Base-by-base conservation (phyloP, 2,797 vertebrate genomes). In the Rhodeus uyekii region DNA sequence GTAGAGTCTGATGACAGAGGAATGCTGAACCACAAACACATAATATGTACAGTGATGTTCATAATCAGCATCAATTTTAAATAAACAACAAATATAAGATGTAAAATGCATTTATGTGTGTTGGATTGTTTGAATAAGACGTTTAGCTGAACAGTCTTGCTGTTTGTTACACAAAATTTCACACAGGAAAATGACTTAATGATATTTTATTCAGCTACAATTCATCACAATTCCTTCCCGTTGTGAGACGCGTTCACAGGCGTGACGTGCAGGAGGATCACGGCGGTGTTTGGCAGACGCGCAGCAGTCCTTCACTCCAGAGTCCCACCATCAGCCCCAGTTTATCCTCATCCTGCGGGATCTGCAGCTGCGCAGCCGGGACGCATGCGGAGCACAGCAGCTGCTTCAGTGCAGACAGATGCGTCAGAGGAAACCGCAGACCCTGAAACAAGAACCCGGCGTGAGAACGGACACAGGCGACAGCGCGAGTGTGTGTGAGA, bases 401-500 rank as follows among this genome's bases (percentile, higher is more conserved):
- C 88, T 96, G 95, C 86, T 87, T 94, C 83, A 98, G 91, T 0
- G 96, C 96, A 58, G 91, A 90, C 86, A 96, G 72, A 83, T 96
- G 86, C 0, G 94, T 94, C 39, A 50, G 48, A 14, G 96, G 48
- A 6, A 36, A 36, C 34, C 34, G 34, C 34, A 36, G n/a, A n/a
- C n/a, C n/a, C n/a, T n/a, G n/a, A n/a, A n/a, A n/a, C n/a, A n/a
- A n/a, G n/a, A 13, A 10, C 46, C 32, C 29, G 10, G 29, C 2
- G 29, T 73, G 18, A 73, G 71, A 48, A 73, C 2, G 24, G n/a
- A 38, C 22, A 38, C 34, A 38, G 46, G 7, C n/a, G n/a, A 24
- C 42, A 27, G 16, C 1, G 8, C 24, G 29, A 29, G 67, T 19
- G n/a, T n/a, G n/a, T n/a, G n/a, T n/a, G n/a, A n/a, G 16, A 16